Evolutionary conservation across 2,888 invertebrate genomes (phyloP), one percentile per base, ranked within the genome.

Genomic region (Limnephilus auricula): DNA sequence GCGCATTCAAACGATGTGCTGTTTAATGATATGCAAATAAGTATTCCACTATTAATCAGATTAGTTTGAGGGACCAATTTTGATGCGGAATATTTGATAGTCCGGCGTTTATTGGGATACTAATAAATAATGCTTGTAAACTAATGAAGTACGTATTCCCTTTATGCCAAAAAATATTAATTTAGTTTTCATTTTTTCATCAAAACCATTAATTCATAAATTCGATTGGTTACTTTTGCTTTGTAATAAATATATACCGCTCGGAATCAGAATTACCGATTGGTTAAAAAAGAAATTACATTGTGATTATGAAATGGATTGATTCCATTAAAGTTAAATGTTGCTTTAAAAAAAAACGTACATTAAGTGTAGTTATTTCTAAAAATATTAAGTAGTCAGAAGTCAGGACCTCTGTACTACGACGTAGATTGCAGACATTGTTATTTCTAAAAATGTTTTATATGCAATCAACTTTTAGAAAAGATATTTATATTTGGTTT

Each of bases 1-100:
- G 45, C 45, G 65, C 32, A 40, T 30, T n/a, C 30, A 65, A 90
- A 32, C 30, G 83, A 37, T 65, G 65, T 34, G 9, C 34, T 65
- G 18, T 65, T 90, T 50, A 83, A 90, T 88, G 78, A 88, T 88
- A 88, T 88, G 87, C 78, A 88, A 88, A 88, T 88, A 88, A 88
- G 78, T 88, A 37, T 37, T 79, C 32, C 87, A n/a, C 25, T 13
- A 88, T 78, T 88, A 88, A 88, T 88, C 34, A 88, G 79, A 32
- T 78, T 34, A 40, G 79, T 34, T 34, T 88, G 34, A 78, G 87
- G 31, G 87, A 25, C 32, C 87, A 34, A 78, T 78, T 88, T 78
- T 88, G 34, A 88, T 32, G 34, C 78, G 79, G 79, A 31, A 78
- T 78, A 78, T 40, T 40, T 34, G 85, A 40, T 40, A 45, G 34